These are phyloP conservation scores for Megalurothrips usitatus DNA, from an alignment of 2,888 invertebrate species.

Conservation along the genomic window DNA sequence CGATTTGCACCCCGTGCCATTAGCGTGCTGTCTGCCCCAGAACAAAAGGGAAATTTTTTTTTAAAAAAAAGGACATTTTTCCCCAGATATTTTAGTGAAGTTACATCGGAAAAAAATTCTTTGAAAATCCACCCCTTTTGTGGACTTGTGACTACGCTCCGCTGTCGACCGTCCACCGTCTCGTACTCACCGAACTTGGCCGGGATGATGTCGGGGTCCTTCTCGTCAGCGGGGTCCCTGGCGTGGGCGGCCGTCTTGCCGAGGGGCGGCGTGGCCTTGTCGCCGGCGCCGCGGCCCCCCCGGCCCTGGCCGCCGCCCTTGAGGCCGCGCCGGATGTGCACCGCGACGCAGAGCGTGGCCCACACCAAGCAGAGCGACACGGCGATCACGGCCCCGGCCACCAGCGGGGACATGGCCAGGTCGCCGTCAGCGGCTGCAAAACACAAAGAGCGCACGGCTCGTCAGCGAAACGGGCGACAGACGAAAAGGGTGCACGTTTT, in stretches of 20 bases:
- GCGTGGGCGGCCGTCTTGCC: constrained; percentile 32
- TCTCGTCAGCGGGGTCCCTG: constrained; percentile 51
- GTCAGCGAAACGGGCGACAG: no score
- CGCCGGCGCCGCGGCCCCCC: constrained; percentile 44
- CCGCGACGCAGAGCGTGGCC: constrained; percentile 50
- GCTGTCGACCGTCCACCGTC: not conserved
- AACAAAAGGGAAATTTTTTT: no score
- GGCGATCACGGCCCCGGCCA: constrained; percentile 53
- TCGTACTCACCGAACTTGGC: constrained; percentile 62
- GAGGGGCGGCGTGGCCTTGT: constrained; percentile 40
- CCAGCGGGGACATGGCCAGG: constrained; percentile 53
- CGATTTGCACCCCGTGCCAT: no score
- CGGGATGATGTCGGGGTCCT: constrained; percentile 70
- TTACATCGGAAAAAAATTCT: no score
- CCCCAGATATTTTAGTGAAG: no score
- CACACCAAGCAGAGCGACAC: constrained; percentile 53
- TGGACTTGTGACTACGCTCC: no score
- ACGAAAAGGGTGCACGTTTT: no score
- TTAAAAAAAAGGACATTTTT: no score
- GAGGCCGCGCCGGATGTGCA: constrained; percentile 49
- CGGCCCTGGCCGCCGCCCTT: constrained; percentile 42
- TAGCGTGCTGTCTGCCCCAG: no score
- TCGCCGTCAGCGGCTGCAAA: constrained; percentile 54
- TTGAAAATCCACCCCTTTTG: no score
- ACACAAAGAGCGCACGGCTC: not conserved